Base-by-base conservation (phyloP, 2,113 vertebrate genomes). In the Telmatochromis sp. region DNA sequence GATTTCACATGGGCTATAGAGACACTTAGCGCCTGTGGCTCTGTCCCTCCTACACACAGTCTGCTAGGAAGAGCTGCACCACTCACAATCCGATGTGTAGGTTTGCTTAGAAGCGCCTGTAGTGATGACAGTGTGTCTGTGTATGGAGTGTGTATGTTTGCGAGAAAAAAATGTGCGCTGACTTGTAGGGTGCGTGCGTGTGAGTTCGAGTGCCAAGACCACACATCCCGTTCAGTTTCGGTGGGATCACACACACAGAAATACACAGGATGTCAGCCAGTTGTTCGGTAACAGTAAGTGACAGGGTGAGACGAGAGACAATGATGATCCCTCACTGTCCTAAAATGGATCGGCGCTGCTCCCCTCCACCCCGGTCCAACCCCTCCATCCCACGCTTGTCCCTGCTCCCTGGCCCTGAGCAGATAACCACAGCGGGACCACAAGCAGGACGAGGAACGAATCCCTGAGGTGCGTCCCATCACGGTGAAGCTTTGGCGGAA, bases 1-100 rank as follows among this genome's bases (percentile, higher is more conserved):
- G 94, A 96, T 95, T 97, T 96, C 95, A 95, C 94, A 94, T 93
- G 85, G 92, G 89, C 93, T 94, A 95, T 94, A 94, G 94, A 95
- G 93, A 94, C 92, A 89, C 92, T 92, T 58, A 86, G 92, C 21
- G 95, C 95, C 95, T 93, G 92, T 93, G 93, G 96, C 95, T 92
- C 89, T 83, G 92, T 91, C 91, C 93, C 94, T 75, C 96, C 96
- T 94, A 95, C 96, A 93, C 93, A 82, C 90, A 84, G 93, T 94
- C 94, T 95, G 91, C 93, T 82, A 51, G 58, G 28, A 82, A 89
- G 86, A 87, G 89, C 93, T 87, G 86, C 45, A 84, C 90, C 92
- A 73, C 94, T 93, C 89, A 86, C 92, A 95, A 94, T 94, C 93
- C 88, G 5, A 80, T 89, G 89, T 93, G 93, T 93, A 95, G 95